A percentile compares a stretch with the other conserved stretches of the same genome.
Evolutionary conservation across 1,140 invertebrate genomes (phyloP).

Genomic region (Megathymus violae): DNA sequence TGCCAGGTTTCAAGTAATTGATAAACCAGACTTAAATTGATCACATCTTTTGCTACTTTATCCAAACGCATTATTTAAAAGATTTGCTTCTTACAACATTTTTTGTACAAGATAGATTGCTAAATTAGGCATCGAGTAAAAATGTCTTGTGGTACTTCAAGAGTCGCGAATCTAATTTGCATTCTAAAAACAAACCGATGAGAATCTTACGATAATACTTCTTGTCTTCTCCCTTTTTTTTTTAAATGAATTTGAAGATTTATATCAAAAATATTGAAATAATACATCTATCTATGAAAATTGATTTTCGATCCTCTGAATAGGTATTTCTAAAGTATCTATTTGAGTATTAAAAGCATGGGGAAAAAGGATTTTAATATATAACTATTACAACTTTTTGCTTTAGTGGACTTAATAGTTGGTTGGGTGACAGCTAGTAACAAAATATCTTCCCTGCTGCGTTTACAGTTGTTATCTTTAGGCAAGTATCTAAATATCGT

Average conservation of each 20-base stretch:
- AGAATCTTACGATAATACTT: conserved; percentile 12
- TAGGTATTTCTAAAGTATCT: too few species aligned
- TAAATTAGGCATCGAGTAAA: conserved; percentile 7
- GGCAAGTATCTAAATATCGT: too few species aligned
- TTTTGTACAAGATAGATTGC: conserved; percentile 13
- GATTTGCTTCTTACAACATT: conserved; percentile 14
- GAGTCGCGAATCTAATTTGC: conserved; percentile 19
- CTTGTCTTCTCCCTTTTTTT: conserved; percentile 5
- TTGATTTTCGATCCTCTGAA: conserved; percentile 11
- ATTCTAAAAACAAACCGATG: conserved; percentile 19
- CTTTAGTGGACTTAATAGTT: too few species aligned
- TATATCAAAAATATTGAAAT: conserved; percentile 1
- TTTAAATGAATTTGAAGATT: conserved; percentile 20
- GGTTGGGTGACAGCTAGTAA: too few species aligned
- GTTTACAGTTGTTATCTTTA: too few species aligned
- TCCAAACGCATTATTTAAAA: conserved; percentile 1
- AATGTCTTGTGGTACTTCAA: conserved; percentile 19
- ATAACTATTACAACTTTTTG: too few species aligned
- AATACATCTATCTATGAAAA: conserved; percentile 1
- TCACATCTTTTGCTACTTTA: conserved; percentile 28
- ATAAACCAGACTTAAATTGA: conserved; percentile 16
- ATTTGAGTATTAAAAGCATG: too few species aligned
- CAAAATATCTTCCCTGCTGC: too few species aligned
- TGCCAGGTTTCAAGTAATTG: conserved; percentile 4
- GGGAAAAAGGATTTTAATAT: too few species aligned